A percentile compares a stretch with the other conserved stretches of the same genome.
phyloP scores from a whole-genome alignment of 1,140 invertebrate genomes.

The Anoplophora glabripennis region DNA sequence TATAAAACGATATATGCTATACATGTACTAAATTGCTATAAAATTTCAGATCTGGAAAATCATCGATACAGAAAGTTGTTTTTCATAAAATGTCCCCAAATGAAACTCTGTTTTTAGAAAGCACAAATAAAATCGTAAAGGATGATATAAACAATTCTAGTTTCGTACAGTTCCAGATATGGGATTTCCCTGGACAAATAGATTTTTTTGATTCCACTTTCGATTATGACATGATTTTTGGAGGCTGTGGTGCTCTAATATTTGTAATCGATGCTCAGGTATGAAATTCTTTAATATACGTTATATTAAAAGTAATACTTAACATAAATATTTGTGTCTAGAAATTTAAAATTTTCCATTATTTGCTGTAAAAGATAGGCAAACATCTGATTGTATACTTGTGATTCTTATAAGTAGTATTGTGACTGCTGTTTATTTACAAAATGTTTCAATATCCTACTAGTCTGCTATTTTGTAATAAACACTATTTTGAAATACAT shows the following conservation, averaged over 20 bases:
- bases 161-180: constrained; percentile 99
- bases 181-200: constrained; percentile 99
- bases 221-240: constrained; percentile 94
- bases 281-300: no score
- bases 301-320: no score
- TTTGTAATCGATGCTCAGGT: constrained; percentile 99
- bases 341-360: no score
- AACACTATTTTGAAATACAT: no score
- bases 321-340: no score
- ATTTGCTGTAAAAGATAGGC: no score
- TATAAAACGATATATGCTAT: constrained; percentile 7
- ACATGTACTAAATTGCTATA: constrained; percentile 6
- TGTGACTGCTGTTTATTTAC: no score
- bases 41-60: constrained; percentile 90
- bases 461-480: no score
- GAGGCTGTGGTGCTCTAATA: constrained; percentile 91
- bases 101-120: constrained; percentile 98
- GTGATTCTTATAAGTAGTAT: no score
- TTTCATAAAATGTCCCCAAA: constrained; percentile 99
- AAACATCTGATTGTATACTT: no score
- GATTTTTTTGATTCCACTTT: constrained; percentile 96
- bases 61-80: constrained; percentile 99
- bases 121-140: constrained; percentile 97
- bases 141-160: constrained; percentile 96
- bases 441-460: no score